A percentile compares a stretch with the other conserved stretches of the same genome.
phyloP scores from a whole-genome alignment of 2,888 invertebrate species.

The Spatulosminthurus flaviceps region DNA sequence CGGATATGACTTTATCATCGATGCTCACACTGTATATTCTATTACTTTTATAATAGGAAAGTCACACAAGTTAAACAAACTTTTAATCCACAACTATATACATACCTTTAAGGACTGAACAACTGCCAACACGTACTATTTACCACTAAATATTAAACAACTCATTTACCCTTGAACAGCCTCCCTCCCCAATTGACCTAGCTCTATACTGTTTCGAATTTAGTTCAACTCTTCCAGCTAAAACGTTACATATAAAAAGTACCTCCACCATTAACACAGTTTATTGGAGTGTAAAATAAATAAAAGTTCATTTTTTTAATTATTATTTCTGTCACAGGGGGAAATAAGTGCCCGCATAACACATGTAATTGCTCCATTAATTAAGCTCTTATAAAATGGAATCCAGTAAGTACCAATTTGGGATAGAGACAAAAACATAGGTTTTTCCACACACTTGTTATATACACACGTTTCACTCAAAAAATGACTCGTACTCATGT shows the following conservation, averaged over 20 bases:
- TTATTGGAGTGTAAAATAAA: not conserved
- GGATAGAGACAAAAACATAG: not conserved
- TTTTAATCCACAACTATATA: not conserved
- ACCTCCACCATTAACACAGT: not conserved
- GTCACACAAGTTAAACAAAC: not conserved
- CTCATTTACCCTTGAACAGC: constrained; percentile 6
- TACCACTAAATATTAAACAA: not conserved
- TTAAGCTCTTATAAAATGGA: not conserved
- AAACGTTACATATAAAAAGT: not conserved
- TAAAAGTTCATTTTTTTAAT: not conserved
- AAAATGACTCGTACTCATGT: too few species aligned
- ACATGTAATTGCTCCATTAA: too few species aligned
- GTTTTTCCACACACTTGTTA: not conserved
- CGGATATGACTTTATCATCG: not conserved
- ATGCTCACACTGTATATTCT: not conserved
- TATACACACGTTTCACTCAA: too few species aligned
- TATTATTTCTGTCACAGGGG: too few species aligned
- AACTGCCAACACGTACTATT: not conserved
- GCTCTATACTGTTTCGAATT: not conserved
- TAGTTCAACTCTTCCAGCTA: not conserved
- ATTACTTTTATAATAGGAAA: not conserved
- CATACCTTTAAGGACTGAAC: not conserved
- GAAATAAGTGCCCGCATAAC: too few species aligned
- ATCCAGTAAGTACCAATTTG: constrained; percentile 5
- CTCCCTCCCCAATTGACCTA: constrained; percentile 3